Percentiles rank a stretch among this genome's conserved stretches.
These are phyloP conservation scores for Peromyscus leucopus DNA, from an alignment of 2,113 vertebrate species.

Conservation along the genomic window DNA sequence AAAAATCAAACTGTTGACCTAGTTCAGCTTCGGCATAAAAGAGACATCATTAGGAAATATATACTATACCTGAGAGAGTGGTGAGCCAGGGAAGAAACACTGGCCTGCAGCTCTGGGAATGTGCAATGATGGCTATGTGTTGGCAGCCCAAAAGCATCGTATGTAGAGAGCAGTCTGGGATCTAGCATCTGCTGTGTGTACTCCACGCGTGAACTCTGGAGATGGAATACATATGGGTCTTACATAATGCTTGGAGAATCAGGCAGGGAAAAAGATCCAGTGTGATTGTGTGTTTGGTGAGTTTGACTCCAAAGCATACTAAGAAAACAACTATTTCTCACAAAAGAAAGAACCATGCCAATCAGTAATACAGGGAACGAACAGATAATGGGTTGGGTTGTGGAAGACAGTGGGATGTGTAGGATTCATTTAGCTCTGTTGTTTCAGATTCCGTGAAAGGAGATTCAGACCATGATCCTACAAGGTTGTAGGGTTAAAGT, in stretches of 20 bases:
- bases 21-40: slow-evolving; percentile 33
- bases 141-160: not conserved
- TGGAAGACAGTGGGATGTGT: not conserved
- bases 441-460: not conserved
- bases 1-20: slow-evolving; percentile 23
- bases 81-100: not conserved
- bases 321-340: slow-evolving; percentile 23
- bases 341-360: not conserved
- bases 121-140: not conserved
- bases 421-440: not conserved
- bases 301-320: slow-evolving; percentile 7
- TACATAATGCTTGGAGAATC: not conserved
- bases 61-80: not conserved
- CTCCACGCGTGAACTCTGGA: not conserved
- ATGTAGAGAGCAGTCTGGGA: not conserved
- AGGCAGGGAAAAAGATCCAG: not conserved
- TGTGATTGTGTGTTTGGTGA: slow-evolving; percentile 34
- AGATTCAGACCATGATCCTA: not conserved
- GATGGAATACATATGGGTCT: not conserved
- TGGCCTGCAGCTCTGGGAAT: not conserved
- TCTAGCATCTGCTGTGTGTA: not conserved
- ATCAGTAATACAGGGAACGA: not conserved
- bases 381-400: not conserved
- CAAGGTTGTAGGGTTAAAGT: not conserved
- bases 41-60: not conserved